These are phyloP conservation scores for Aspidiotus rigidus DNA, from an alignment of 2,888 invertebrate species.

Conservation along the genomic window DNA sequence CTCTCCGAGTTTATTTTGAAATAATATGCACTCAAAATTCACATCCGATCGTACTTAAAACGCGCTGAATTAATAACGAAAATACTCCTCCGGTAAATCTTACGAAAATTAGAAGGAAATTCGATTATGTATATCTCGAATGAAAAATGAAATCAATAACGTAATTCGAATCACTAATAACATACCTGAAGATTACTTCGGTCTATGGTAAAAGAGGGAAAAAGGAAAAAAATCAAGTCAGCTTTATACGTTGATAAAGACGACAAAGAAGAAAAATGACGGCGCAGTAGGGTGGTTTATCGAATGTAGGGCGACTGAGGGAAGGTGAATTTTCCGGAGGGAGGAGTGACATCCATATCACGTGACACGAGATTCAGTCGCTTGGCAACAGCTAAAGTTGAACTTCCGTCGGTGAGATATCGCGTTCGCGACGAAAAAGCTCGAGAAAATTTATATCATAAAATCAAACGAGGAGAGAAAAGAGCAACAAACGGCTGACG, in stretches of 20 bases:
- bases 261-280: slow-evolving; percentile 32
- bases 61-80: too few relatives aligned
- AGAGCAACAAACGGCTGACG: not conserved
- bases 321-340: slow-evolving; percentile 13
- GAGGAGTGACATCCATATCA: slow-evolving; percentile 23
- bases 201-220: slow-evolving; percentile 6
- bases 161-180: slow-evolving; percentile 11
- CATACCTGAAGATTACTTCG: slow-evolving; percentile 23
- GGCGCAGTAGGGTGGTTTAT: slow-evolving; percentile 30
- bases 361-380: slow-evolving; percentile 25
- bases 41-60: too few relatives aligned
- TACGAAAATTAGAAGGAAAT: too few relatives aligned
- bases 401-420: slow-evolving; percentile 27
- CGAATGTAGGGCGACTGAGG: slow-evolving; percentile 15
- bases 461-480: not conserved
- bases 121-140: too few relatives aligned
- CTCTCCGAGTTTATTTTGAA: too few relatives aligned
- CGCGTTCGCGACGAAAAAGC: slow-evolving; percentile 12
- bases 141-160: not conserved
- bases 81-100: too few relatives aligned
- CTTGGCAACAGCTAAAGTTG: slow-evolving; percentile 30
- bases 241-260: slow-evolving; percentile 27
- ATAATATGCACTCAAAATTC: too few relatives aligned
- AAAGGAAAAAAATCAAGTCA: slow-evolving; percentile 24
- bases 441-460: slow-evolving; percentile 2